Evolutionary conservation across 2,797 vertebrate genomes (phyloP).

Genomic region (Adelosebastes latens): DNA sequence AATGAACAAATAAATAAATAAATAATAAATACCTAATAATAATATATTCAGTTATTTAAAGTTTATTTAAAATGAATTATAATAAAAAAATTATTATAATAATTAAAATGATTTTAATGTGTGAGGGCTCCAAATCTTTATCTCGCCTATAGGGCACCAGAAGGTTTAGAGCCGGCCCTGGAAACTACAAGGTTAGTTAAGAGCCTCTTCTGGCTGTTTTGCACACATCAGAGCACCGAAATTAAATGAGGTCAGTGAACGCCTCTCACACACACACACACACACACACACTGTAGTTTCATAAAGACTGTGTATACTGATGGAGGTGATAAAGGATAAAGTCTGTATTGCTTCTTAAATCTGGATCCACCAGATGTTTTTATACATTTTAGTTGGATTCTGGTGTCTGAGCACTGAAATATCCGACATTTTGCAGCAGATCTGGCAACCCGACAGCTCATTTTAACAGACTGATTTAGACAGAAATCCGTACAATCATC

Average conservation of each 20-base stretch:
- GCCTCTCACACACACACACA: background rate
- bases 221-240: background rate
- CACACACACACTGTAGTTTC: background rate
- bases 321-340: background rate
- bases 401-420: background rate
- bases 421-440: slow-evolving; percentile 9
- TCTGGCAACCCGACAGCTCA: slow-evolving; percentile 1
- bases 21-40: no score
- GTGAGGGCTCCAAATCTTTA: no score
- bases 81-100: no score
- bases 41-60: accelerated
- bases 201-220: background rate
- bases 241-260: background rate
- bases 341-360: background rate
- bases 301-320: background rate
- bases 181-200: no score
- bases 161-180: no score
- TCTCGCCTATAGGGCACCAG: no score
- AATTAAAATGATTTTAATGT: no score
- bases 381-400: background rate
- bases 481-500: background rate
- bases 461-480: background rate
- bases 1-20: no score
- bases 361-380: background rate
- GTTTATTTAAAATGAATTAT: no score